Evolutionary conservation across 2,888 invertebrate species (phyloP).

Genomic region (Trichogramma evanescens): DNA sequence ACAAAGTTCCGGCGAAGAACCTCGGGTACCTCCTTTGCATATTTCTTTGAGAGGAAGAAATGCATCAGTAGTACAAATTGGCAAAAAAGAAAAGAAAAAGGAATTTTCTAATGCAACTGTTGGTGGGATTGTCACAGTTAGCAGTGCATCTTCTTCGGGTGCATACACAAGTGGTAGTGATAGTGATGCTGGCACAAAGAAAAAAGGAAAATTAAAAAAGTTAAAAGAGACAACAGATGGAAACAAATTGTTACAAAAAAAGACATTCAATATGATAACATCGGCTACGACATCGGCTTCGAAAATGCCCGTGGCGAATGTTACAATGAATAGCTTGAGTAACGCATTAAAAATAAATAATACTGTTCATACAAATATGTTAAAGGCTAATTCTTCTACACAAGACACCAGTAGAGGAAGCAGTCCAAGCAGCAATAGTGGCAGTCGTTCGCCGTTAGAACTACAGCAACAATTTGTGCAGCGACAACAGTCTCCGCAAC

Average conservation of each 20-base stretch:
- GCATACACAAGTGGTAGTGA: too few relatives aligned
- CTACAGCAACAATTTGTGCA: background rate
- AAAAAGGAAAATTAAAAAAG: constrained; percentile 52
- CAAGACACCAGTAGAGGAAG: constrained; percentile 28
- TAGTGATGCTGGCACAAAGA: constrained; percentile 32
- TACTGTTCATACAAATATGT: constrained; percentile 37
- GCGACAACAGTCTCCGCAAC: background rate
- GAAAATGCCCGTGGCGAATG: constrained; percentile 40
- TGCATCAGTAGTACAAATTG: constrained; percentile 73
- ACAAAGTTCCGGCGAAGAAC: constrained; percentile 53
- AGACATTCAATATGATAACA: constrained; percentile 40
- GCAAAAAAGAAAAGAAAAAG: constrained; percentile 62
- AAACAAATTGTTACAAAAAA: constrained; percentile 43
- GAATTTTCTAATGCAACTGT: constrained; percentile 48
- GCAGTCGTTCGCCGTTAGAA: constrained; percentile 2
- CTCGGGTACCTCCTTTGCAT: constrained; percentile 80
- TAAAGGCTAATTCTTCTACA: constrained; percentile 43
- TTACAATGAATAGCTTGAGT: constrained; percentile 38
- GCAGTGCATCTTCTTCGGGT: too few relatives aligned
- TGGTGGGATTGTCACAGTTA: constrained; percentile 18
- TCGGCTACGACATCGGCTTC: constrained; percentile 34
- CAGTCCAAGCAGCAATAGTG: constrained; percentile 2
- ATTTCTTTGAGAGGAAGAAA: constrained; percentile 79
- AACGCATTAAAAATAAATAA: constrained; percentile 40
- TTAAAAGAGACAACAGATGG: constrained; percentile 48